Evolutionary conservation across 1,140 invertebrate species (phyloP).

Genomic region (Acromyrmex charruanus): DNA sequence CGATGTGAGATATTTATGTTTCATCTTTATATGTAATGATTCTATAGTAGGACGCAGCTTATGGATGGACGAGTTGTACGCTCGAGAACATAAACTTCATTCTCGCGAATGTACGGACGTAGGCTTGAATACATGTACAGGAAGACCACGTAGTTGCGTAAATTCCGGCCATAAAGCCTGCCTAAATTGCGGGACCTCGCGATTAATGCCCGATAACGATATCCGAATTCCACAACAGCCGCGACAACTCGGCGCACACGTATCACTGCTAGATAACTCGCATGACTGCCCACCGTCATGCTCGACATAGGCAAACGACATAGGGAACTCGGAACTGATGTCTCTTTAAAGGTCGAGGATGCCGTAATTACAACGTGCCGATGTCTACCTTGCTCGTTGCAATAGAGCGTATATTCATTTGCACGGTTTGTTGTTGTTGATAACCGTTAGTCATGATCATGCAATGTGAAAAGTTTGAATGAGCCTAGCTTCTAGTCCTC

Average conservation of each 20-base stretch:
- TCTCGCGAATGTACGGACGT: background rate
- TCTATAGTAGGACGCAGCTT: background rate
- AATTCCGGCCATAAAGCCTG: constrained; percentile 48
- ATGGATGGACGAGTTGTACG: background rate
- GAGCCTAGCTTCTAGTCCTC: background rate
- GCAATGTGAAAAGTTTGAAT: background rate
- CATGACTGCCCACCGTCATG: constrained; percentile 27
- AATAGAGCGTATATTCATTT: background rate
- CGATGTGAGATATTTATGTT: background rate
- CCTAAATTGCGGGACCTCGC: constrained; percentile 38
- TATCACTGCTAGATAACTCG: constrained; percentile 51
- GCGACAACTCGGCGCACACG: constrained; percentile 28
- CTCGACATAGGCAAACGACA: background rate
- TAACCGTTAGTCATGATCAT: background rate
- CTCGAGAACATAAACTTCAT: constrained; percentile 29
- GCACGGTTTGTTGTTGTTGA: background rate
- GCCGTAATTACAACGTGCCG: constrained; percentile 27
- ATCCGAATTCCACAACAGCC: constrained; percentile 51
- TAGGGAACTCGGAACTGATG: constrained; percentile 18
- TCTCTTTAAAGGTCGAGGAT: constrained; percentile 46
- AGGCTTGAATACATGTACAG: constrained; percentile 15
- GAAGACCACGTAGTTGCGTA: constrained; percentile 35
- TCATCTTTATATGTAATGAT: background rate
- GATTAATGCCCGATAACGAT: constrained; percentile 61
- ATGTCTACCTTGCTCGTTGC: constrained; percentile 15